Base-by-base conservation (phyloP, 2,113 vertebrate genomes). In the Panthera leo region DNA sequence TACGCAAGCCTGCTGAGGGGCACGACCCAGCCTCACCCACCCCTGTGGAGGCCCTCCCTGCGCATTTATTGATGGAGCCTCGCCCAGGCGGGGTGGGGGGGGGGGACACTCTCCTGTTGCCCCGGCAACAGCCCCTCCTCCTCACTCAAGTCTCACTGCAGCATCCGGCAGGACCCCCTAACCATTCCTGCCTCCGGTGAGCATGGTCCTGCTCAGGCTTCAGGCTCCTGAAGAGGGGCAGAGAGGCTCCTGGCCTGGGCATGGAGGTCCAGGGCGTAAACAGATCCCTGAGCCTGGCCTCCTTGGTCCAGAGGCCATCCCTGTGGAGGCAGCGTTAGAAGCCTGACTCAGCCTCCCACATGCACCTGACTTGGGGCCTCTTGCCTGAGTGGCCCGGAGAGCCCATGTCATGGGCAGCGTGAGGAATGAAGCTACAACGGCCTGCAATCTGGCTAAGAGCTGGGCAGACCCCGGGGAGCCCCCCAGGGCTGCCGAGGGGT, bases 351-450 rank as follows among this genome's bases (percentile, higher is more conserved):
- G 83, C 85, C 34, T 71, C 94, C 55, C 36, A 70, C 0, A 0
- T 31, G 95, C 42, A 16, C 45, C 75, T 1, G 25, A 70, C 27
- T 65, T 8, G 0, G 12, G 0, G 34, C 79, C 61, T 79, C 45
- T 16, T 19, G 92, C 16, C 45, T 7, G 31, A 87, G 29, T 70
- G 94, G 68, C 96, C 88, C 96, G 91, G 0, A 0, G 70, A 55
- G 65, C 95, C 97, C 78, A 29, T 85, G 91, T 97, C 97, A 80
- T 34, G 61, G 95, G 71, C 97, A 0, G 97, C 95, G 61, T 97
- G 98, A 98, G 96, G 98, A 91, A 97, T 97, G 95, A 98, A 97
- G 94, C 78, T 65, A 85, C 97, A 93, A 51, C 3, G 29, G 80
- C 73, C 94, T 95, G 58, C 97, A 98, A 97, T 95, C 92, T 97